Percentiles rank a stretch among this genome's conserved stretches.
Evolutionary conservation across 2,797 vertebrate genomes (phyloP).

Genomic region (Sebastiscus tertius): DNA sequence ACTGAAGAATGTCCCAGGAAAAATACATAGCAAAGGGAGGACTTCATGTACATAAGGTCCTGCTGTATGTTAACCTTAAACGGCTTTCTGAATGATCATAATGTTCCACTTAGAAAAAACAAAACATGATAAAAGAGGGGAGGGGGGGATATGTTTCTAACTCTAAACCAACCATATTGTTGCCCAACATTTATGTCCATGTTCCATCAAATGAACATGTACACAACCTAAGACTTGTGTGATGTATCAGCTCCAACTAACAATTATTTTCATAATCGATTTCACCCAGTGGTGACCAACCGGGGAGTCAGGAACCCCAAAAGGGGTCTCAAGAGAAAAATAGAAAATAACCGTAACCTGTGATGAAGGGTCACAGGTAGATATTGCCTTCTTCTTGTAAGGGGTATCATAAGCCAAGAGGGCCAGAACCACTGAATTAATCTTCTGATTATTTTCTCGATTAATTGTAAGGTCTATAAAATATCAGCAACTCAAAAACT

Average conservation of each 20-base stretch:
- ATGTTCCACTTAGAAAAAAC: not conserved
- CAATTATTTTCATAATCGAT: not conserved
- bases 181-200: not conserved
- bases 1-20: constrained; percentile 56
- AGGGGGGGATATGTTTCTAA: not conserved
- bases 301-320: not conserved
- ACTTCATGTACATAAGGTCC: constrained; percentile 15
- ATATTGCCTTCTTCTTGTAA: not conserved
- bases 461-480: not conserved
- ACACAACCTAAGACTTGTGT: not conserved
- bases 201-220: not conserved
- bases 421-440: not conserved
- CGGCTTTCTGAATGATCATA: not conserved
- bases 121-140: not conserved
- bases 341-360: too few species aligned
- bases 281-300: not conserved
- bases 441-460: not conserved
- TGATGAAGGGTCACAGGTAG: not conserved
- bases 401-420: not conserved
- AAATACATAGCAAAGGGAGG: constrained; percentile 23
- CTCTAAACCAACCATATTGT: not conserved
- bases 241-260: not conserved
- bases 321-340: not conserved
- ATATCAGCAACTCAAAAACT: not conserved
- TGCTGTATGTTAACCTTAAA: constrained; percentile 8